These are phyloP conservation scores for Mesocentrotus franciscanus DNA, from an alignment of 53 echinoderm and acorn worm species.

Conservation along the genomic window DNA sequence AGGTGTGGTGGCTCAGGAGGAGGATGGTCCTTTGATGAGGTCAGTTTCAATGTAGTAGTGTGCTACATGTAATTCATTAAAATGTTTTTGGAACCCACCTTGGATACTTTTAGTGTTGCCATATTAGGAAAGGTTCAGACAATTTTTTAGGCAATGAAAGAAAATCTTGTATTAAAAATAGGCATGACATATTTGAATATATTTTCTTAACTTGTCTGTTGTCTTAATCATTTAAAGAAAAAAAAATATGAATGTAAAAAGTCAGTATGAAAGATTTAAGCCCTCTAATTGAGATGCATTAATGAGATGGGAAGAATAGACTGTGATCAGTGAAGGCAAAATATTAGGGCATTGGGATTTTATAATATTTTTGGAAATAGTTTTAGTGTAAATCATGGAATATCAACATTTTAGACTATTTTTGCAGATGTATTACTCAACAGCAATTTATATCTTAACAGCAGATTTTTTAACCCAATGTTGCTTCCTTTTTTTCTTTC, in stretches of 20 bases:
- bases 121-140: neutral
- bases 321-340: no score
- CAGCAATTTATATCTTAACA: neutral
- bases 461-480: neutral
- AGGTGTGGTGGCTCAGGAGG: slow-evolving; percentile 75
- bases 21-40: slow-evolving; percentile 85
- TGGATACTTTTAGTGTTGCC: neutral
- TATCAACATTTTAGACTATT: neutral
- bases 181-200: no score
- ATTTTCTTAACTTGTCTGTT: neutral
- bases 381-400: neutral
- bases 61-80: neutral
- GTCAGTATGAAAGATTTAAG: no score
- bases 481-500: neutral
- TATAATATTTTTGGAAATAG: neutral
- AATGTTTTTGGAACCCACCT: neutral
- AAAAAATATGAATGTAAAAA: neutral
- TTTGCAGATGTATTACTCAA: neutral
- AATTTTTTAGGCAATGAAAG: no score
- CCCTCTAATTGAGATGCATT: neutral
- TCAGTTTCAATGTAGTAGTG: slow-evolving; percentile 49
- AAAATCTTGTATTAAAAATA: no score
- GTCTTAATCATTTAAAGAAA: no score
- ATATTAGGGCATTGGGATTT: no score
- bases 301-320: neutral